Percentiles rank a stretch among this genome's conserved stretches.
These are phyloP conservation scores for Scytalopus superciliaris DNA, from an alignment of 2,113 vertebrate species.

Conservation along the genomic window DNA sequence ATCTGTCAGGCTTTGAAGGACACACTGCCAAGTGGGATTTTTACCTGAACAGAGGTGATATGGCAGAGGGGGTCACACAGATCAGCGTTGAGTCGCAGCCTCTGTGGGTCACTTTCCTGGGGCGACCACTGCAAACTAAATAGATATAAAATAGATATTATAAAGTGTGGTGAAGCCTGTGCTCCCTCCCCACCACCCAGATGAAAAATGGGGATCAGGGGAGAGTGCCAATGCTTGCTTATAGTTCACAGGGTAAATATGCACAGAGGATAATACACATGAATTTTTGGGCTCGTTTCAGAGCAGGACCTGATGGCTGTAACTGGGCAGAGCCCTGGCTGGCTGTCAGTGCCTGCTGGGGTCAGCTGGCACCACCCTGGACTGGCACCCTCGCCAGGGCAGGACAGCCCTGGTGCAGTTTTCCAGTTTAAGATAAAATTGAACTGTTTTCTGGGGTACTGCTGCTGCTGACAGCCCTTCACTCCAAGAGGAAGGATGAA, in stretches of 20 bases:
- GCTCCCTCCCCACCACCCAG: background rate
- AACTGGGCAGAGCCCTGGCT: background rate
- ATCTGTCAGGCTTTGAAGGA: background rate
- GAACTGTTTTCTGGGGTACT: background rate
- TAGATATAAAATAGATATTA: background rate
- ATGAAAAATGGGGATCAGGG: background rate
- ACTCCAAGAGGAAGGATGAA: background rate
- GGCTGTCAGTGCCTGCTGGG: background rate
- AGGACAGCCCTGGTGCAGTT: background rate
- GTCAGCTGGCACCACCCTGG: background rate
- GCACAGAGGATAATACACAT: background rate
- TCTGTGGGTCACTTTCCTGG: background rate
- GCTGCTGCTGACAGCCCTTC: background rate
- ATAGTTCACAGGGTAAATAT: background rate
- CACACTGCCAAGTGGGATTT: background rate
- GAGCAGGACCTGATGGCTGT: background rate
- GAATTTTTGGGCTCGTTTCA: rapidly evolving
- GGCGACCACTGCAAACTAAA: background rate
- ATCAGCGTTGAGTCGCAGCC: background rate
- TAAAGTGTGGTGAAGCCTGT: background rate
- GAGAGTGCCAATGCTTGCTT: background rate
- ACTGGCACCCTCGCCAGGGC: background rate
- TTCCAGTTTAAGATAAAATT: background rate
- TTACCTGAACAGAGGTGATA: background rate
- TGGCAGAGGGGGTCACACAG: rapidly evolving